These are phyloP conservation scores for Podocnemis expansa DNA, from an alignment of 2,113 vertebrate species.

Conservation along the genomic window DNA sequence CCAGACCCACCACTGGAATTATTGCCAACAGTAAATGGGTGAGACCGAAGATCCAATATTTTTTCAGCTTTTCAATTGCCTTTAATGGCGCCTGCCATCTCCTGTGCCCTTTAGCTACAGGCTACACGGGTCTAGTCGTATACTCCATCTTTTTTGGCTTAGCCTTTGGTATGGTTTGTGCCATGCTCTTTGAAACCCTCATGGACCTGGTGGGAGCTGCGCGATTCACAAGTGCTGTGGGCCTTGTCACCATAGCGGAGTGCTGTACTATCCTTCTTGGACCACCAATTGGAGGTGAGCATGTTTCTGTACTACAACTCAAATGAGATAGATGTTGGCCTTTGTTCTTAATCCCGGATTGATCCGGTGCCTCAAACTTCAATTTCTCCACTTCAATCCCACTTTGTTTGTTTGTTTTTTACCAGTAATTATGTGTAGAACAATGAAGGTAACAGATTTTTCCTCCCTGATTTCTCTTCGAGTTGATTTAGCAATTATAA, in stretches of 20 bases:
- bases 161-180: constrained; percentile 83
- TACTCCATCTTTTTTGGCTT: constrained; percentile 79
- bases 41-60: constrained; percentile 81
- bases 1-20: constrained; percentile 78
- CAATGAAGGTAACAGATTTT: neutral
- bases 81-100: constrained; percentile 83
- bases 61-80: constrained; percentile 82
- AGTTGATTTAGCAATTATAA: neutral
- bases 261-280: constrained; percentile 83
- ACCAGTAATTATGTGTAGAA: neutral
- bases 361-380: neutral
- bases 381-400: neutral
- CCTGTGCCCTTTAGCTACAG: constrained; percentile 79
- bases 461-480: neutral
- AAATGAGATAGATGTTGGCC: neutral
- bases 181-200: constrained; percentile 85
- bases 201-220: constrained; percentile 83
- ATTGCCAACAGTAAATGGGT: constrained; percentile 82
- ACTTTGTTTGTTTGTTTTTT: accelerated
- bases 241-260: constrained; percentile 84
- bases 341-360: neutral
- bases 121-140: constrained; percentile 67
- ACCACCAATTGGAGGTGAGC: constrained; percentile 86
- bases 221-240: constrained; percentile 81
- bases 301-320: neutral